phyloP scores from a whole-genome alignment of 2,888 invertebrate genomes.

The Himalopsyche anomala region DNA sequence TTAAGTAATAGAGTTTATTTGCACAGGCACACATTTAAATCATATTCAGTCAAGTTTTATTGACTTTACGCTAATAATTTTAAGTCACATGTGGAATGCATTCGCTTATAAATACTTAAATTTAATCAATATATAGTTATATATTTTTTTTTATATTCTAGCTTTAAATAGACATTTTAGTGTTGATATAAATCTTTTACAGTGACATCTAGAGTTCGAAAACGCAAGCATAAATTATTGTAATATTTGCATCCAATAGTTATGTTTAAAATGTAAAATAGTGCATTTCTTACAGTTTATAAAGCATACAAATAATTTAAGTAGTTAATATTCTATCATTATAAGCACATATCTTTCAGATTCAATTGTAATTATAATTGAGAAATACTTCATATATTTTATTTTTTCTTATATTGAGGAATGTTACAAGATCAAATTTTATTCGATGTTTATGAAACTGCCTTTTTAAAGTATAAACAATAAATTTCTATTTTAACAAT shows the following conservation, averaged over 20 bases:
- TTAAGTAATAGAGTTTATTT: constrained; percentile 6
- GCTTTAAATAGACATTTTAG: neutral
- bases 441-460: constrained; percentile 48
- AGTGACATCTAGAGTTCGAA: neutral
- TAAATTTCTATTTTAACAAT: neutral
- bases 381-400: neutral
- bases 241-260: neutral
- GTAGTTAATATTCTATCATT: constrained; percentile 1
- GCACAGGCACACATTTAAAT: constrained; percentile 32
- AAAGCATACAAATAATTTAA: constrained; percentile 22
- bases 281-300: constrained; percentile 17
- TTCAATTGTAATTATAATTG: constrained; percentile 1
- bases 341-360: neutral
- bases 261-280: neutral
- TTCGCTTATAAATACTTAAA: constrained; percentile 52
- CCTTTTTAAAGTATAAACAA: constrained; percentile 20
- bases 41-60: constrained; percentile 39
- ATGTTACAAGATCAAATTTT: constrained; percentile 7
- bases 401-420: neutral
- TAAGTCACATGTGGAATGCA: constrained; percentile 62
- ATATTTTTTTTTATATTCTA: neutral
- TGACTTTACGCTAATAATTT: constrained; percentile 51
- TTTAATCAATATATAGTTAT: constrained; percentile 41
- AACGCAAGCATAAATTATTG: neutral
- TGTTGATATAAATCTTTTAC: constrained; percentile 12